phyloP scores from a whole-genome alignment of 2,113 vertebrate species.

The Ctenomys sociabilis region DNA sequence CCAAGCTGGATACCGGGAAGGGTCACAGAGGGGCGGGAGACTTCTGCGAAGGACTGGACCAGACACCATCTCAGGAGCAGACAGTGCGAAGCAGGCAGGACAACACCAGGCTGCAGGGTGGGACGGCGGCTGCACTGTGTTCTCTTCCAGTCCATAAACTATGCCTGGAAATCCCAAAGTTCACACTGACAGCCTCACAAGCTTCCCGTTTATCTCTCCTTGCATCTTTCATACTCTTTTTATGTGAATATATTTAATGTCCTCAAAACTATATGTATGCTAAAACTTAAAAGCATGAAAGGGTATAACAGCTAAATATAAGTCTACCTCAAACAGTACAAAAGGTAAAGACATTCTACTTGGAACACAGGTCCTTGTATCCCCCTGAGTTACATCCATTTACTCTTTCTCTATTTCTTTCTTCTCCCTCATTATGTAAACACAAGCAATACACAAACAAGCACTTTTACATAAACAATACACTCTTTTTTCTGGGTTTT shows the following conservation, averaged over 20 bases:
- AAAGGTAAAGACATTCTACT: background rate
- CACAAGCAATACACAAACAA: background rate
- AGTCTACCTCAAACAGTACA: constrained; percentile 36
- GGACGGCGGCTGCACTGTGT: background rate
- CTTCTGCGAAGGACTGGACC: constrained; percentile 11
- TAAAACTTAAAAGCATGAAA: constrained; percentile 47
- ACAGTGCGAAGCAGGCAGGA: background rate
- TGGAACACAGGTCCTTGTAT: background rate
- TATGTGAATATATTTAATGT: background rate
- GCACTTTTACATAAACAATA: background rate
- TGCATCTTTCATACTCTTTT: constrained; percentile 20
- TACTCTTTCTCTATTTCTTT: background rate
- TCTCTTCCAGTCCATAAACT: background rate
- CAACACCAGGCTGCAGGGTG: constrained; percentile 48
- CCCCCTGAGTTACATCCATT: background rate
- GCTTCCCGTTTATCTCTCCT: background rate
- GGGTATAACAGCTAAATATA: background rate
- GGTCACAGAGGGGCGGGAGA: background rate
- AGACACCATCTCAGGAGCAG: background rate
- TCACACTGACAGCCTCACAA: constrained; percentile 27
- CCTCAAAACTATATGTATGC: background rate
- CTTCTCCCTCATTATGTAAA: background rate
- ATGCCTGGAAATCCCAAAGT: constrained; percentile 33
- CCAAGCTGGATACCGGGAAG: background rate
- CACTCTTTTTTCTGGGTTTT: background rate